Percentiles rank a stretch among this genome's conserved stretches.
Conservation (phyloP, 2,797 vertebrate species). For the Novumbra hubbsi region DNA sequence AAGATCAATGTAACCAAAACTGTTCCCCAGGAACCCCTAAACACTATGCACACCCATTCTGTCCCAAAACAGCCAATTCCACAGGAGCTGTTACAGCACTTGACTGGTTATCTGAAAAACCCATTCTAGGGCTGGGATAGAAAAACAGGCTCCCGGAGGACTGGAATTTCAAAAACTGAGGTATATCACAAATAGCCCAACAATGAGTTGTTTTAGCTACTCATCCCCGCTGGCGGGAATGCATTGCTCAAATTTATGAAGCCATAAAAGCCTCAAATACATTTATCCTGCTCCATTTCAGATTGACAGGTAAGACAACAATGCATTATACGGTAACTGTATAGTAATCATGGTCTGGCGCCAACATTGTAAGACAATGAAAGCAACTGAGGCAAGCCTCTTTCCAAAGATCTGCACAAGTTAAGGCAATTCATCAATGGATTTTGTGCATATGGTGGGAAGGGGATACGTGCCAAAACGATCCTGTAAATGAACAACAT, state of each 20-base stretch:
- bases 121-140: background rate
- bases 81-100: background rate
- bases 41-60: background rate
- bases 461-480: background rate
- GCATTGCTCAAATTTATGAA: conserved; percentile 4
- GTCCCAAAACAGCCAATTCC: background rate
- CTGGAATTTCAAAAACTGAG: background rate
- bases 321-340: background rate
- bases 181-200: background rate
- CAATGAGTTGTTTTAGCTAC: background rate
- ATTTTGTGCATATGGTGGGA: background rate
- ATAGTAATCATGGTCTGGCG: conserved; percentile 35
- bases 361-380: conserved; percentile 14
- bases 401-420: conserved; percentile 38
- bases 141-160: background rate
- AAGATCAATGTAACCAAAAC: background rate
- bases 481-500: background rate
- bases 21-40: background rate
- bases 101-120: background rate
- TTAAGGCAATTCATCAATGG: conserved; percentile 50
- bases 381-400: conserved; percentile 18
- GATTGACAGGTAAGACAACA: background rate
- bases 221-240: background rate
- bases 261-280: background rate
- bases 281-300: background rate